phyloP scores from a whole-genome alignment of 2,113 vertebrate species.

The Crotalus tigris region DNA sequence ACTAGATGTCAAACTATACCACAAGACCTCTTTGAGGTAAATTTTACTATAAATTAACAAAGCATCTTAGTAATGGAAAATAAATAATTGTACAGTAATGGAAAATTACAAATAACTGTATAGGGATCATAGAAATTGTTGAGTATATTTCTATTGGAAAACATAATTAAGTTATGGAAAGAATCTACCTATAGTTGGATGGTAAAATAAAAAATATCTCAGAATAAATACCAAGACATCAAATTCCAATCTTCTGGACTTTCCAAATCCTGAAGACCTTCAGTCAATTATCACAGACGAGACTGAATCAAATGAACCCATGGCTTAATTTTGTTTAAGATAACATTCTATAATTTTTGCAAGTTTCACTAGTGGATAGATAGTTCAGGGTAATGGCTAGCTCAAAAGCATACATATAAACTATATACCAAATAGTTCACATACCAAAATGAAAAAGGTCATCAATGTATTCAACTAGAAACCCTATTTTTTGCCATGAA shows the following conservation, averaged over 20 bases:
- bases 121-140: rapidly evolving
- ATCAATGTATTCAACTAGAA: background rate
- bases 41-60: background rate
- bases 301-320: background rate
- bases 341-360: background rate
- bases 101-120: background rate
- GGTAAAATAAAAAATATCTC: background rate
- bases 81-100: background rate
- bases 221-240: background rate
- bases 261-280: background rate
- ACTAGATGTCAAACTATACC: background rate
- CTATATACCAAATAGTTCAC: background rate
- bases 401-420: background rate
- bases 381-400: background rate
- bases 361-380: background rate
- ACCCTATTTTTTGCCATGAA: background rate
- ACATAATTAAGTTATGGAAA: background rate
- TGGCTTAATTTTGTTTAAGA: background rate
- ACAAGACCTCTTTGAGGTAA: background rate
- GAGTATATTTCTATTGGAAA: background rate
- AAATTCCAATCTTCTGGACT: background rate
- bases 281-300: background rate
- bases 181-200: background rate
- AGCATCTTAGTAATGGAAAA: background rate
- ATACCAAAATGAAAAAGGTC: background rate